Evolutionary conservation across 2,888 invertebrate species (phyloP).

Genomic region (Calameuta pallipes): DNA sequence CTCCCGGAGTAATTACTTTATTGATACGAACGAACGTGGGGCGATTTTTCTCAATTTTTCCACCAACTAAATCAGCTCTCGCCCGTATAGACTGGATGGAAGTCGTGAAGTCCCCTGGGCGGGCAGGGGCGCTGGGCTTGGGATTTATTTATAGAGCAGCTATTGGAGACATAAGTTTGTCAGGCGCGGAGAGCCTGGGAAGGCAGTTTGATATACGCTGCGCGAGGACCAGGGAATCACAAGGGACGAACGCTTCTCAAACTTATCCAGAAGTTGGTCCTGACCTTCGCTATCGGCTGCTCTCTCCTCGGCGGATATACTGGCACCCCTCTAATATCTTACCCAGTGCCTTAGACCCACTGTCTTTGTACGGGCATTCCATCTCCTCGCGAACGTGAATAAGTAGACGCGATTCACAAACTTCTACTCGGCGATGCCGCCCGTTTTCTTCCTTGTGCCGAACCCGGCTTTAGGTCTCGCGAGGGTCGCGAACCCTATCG

Average conservation of each 20-base stretch:
- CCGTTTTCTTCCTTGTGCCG: not conserved
- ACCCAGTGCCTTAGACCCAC: conserved; percentile 24
- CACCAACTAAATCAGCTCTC: conserved; percentile 7
- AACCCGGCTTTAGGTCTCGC: not conserved
- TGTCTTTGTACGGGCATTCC: conserved; percentile 11
- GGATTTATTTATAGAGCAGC: conserved; percentile 58
- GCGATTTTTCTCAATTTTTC: conserved; percentile 60
- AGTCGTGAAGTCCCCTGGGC: conserved; percentile 13
- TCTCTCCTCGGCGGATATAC: not conserved
- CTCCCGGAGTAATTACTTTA: conserved; percentile 60
- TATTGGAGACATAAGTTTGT: conserved; percentile 59
- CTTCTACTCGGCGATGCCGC: conserved; percentile 28
- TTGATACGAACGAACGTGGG: conserved; percentile 51
- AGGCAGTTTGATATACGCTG: conserved; percentile 37
- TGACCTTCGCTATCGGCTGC: not conserved
- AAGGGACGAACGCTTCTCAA: conserved; percentile 44
- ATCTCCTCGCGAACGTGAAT: conserved; percentile 37
- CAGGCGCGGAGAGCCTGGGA: conserved; percentile 34
- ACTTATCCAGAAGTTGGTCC: conserved; percentile 29
- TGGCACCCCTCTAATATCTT: not conserved
- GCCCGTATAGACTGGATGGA: not conserved
- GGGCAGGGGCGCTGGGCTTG: conserved; percentile 11
- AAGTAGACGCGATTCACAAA: conserved; percentile 47
- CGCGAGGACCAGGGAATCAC: conserved; percentile 39
- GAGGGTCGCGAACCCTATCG: not conserved